Evolutionary conservation across 37 sponge, comb jelly and placozoan species (phyloP), one percentile per base, ranked within the genome.

Genomic region (Ianthella basta): DNA sequence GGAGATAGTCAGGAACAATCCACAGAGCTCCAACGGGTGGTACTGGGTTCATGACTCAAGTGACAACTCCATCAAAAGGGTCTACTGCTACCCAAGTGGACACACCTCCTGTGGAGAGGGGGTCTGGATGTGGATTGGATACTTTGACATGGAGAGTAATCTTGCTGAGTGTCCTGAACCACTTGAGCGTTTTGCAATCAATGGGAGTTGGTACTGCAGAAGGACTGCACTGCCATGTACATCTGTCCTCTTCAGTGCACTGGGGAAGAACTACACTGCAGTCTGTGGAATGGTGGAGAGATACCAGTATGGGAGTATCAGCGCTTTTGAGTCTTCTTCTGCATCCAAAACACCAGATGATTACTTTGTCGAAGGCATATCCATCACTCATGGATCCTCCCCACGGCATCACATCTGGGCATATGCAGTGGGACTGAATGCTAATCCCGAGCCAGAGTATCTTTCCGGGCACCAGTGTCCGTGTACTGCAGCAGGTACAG

Each of bases 271-370:
- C n/a, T 75, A 75, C 54, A 50, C 78, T 53, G 54, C 37, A 75
- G 78, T 75, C 23, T 75, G 78, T 75, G 78, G 78, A 50, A 75
- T 75, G 78, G 53, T 75, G n/a, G 54, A 75, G 37, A 53, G 41
- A 39, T 75, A 75, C 54, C 78, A 75, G 25, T 75, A 50, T 12
- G 78, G 78, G 20, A 21, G 16, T 13, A 36, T 24, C 10, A 24
- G 40, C 3, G 78, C 24, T 13, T 41, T 75, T 41, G 18, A 69
- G 4, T 1, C 70, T 34, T 75, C 54, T n/a, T 75, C 78, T 36
- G 37, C 54, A 36, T 24, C n/a, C 1, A 24, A 75, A 44, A 44
- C 50, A 44, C 50, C 50, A 44, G 50, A 44, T 19, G 23, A 75
- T 12, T 18, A 19, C 5, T 75, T 14, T 41, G 64, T 12, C 2